Evolutionary conservation across 2,888 invertebrate species (phyloP).

Genomic region (Leucophora obtusa): DNA sequence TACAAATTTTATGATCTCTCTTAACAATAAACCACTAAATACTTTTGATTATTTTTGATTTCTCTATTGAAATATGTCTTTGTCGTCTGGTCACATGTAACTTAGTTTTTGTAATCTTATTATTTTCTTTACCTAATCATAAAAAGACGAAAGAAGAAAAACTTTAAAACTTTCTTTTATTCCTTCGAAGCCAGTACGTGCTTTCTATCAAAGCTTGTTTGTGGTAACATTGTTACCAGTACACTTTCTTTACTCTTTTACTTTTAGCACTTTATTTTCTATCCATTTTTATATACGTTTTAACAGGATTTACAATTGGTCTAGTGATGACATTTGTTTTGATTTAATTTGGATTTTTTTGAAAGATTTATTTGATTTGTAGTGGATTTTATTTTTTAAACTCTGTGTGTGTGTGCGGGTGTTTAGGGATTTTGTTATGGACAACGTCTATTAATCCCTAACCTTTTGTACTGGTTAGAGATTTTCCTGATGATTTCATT

Average conservation of each 20-base stretch:
- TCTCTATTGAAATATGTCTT: constrained; percentile 30
- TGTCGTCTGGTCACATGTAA: constrained; percentile 42
- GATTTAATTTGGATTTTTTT: constrained; percentile 55
- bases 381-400: constrained; percentile 16
- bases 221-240: background rate
- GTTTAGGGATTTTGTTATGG: background rate
- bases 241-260: constrained; percentile 7
- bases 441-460: constrained; percentile 13
- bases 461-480: constrained; percentile 34
- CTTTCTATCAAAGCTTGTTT: background rate
- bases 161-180: constrained; percentile 17
- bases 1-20: background rate
- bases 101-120: constrained; percentile 21
- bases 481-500: constrained; percentile 65
- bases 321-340: constrained; percentile 58
- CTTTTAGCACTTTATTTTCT: constrained; percentile 11
- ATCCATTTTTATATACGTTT: background rate
- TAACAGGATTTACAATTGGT: constrained; percentile 48
- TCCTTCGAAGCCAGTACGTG: constrained; percentile 22
- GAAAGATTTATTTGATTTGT: constrained; percentile 53
- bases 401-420: background rate
- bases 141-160: background rate
- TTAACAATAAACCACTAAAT: background rate
- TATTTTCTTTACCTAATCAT: constrained; percentile 13
- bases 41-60: constrained; percentile 11